phyloP scores from a whole-genome alignment of 2,888 invertebrate genomes.

The Rotaria macrura region DNA sequence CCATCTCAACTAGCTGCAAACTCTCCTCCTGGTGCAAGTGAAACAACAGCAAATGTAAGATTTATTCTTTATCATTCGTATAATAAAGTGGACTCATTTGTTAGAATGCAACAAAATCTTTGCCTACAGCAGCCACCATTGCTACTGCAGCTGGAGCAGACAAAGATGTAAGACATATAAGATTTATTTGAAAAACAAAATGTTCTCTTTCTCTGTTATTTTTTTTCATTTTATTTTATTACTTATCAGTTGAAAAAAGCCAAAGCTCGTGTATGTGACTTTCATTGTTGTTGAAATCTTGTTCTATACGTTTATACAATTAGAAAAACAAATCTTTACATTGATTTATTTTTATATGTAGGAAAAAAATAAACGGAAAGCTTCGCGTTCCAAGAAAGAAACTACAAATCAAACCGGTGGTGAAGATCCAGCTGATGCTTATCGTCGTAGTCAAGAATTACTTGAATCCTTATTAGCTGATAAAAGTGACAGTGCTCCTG shows the following conservation, averaged over 20 bases:
- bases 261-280: background rate
- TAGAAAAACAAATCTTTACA: too few relatives aligned
- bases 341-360: background rate
- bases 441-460: constrained; percentile 6
- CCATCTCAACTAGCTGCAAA: background rate
- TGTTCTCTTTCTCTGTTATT: background rate
- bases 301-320: too few relatives aligned
- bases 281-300: background rate
- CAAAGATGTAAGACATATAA: background rate
- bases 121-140: background rate
- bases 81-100: too few relatives aligned
- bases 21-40: background rate
- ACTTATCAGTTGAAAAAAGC: background rate
- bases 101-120: background rate
- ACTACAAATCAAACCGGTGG: background rate
- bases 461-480: constrained; percentile 15
- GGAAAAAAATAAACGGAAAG: background rate
- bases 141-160: background rate
- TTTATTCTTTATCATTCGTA: background rate
- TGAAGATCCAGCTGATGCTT: background rate
- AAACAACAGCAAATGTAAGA: background rate
- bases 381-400: background rate
- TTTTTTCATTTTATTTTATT: too few relatives aligned
- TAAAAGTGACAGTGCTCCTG: background rate
- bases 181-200: background rate